Percentiles rank a stretch among this genome's conserved stretches.
phyloP scores from a whole-genome alignment of 2,797 vertebrate species.

The Sebastolobus alascanus region DNA sequence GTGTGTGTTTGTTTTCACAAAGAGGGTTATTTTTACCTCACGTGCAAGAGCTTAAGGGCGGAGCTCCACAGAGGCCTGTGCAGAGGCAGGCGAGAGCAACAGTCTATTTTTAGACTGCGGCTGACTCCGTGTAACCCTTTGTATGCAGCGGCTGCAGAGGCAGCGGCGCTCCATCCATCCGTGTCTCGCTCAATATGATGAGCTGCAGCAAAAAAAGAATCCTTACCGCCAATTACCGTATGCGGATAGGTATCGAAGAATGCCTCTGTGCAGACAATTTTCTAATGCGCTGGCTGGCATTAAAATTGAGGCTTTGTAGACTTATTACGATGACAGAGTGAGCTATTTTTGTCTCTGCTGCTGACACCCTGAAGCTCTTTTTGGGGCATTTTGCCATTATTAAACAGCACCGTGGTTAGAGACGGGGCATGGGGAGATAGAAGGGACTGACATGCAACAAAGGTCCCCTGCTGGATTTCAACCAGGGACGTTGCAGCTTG shows the following conservation, averaged over 20 bases:
- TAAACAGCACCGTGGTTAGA: constrained; percentile 32
- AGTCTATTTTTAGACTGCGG: constrained; percentile 85
- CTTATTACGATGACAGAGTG: constrained; percentile 35
- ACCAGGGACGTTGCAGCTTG: not conserved
- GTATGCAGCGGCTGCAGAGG: constrained; percentile 69
- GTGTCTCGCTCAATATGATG: constrained; percentile 25
- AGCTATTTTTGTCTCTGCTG: constrained; percentile 65
- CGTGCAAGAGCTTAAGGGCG: constrained; percentile 79
- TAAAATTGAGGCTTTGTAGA: constrained; percentile 39
- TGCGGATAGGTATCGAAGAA: constrained; percentile 29
- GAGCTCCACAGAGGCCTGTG: constrained; percentile 67
- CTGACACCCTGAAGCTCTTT: constrained; percentile 49
- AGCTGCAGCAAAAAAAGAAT: constrained; percentile 39
- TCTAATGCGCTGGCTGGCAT: constrained; percentile 44
- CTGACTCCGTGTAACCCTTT: constrained; percentile 81
- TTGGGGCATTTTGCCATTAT: constrained; percentile 49
- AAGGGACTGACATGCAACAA: constrained; percentile 35
- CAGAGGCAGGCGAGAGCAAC: constrained; percentile 77
- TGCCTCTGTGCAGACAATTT: constrained; percentile 30
- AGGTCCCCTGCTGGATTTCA: constrained; percentile 11
- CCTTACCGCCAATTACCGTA: constrained; percentile 55
- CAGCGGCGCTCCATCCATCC: constrained; percentile 48
- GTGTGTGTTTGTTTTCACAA: constrained; percentile 40
- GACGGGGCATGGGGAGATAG: not conserved
- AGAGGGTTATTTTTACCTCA: constrained; percentile 85